A percentile compares a stretch with the other conserved stretches of the same genome.
phyloP scores from a whole-genome alignment of 2,888 invertebrate genomes.

The Pseudoips prasinana region DNA sequence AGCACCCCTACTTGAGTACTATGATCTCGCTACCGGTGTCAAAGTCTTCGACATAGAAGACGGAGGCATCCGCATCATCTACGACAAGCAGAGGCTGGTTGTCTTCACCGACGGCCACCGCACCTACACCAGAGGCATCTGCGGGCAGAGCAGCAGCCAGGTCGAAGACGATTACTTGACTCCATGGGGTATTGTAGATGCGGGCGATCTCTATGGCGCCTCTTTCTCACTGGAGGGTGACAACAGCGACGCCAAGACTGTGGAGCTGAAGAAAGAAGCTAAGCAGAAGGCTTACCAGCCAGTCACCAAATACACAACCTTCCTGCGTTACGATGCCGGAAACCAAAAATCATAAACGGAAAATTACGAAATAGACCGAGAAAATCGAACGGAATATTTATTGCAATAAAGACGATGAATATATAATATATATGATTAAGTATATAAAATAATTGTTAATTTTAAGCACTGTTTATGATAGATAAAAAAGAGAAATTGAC shows the following conservation, averaged over 20 bases:
- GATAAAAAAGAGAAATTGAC: no score
- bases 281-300: conserved; percentile 61
- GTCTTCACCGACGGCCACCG: conserved; percentile 67
- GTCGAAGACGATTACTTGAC: conserved; percentile 80
- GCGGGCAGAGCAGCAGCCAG: conserved; percentile 84
- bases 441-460: no score
- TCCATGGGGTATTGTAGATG: conserved; percentile 79
- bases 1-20: conserved; percentile 61
- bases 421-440: no score
- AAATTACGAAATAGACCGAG: no score
- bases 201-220: conserved; percentile 77
- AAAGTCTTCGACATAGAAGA: conserved; percentile 21
- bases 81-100: conserved; percentile 82
- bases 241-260: conserved; percentile 63
- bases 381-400: no score
- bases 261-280: conserved; percentile 59
- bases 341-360: no score
- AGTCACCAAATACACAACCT: conserved; percentile 43
- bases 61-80: conserved; percentile 71
- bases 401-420: no score
- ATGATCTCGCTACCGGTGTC: conserved; percentile 17
- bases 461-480: no score
- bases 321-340: no score
- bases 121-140: conserved; percentile 83
- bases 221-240: conserved; percentile 78